Evolutionary conservation across 2,888 invertebrate genomes (phyloP).

Genomic region (Apodemia zela): DNA sequence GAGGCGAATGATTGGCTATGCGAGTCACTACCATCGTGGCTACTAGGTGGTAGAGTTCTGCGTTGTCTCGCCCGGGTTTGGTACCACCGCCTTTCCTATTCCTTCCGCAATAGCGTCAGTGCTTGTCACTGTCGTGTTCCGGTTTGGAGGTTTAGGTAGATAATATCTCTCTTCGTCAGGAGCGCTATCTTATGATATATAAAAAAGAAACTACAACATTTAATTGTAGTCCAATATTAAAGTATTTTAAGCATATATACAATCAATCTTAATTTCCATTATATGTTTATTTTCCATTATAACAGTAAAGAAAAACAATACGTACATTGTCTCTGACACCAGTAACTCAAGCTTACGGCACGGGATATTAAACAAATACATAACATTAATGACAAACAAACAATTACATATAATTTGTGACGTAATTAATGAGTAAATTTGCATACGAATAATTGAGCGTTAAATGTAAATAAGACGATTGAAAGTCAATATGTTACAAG

Average conservation of each 20-base stretch:
- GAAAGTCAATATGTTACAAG: neutral
- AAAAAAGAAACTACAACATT: too few species aligned
- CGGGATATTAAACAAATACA: neutral
- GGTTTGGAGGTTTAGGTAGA: too few species aligned
- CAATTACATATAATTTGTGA: constrained; percentile 3
- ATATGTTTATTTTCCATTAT: neutral
- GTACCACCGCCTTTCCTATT: too few species aligned
- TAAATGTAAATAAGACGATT: constrained; percentile 9
- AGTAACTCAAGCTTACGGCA: neutral
- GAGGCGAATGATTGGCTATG: too few species aligned
- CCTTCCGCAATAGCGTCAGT: too few species aligned
- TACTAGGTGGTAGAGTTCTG: too few species aligned
- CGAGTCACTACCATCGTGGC: too few species aligned
- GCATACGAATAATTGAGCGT: neutral
- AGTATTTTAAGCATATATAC: neutral
- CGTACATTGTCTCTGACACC: neutral
- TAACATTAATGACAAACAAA: constrained; percentile 1
- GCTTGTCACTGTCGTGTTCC: too few species aligned
- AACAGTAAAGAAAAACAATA: neutral
- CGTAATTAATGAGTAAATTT: neutral
- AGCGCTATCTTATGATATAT: too few species aligned
- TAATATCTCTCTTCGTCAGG: too few species aligned
- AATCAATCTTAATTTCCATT: neutral
- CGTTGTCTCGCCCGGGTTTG: too few species aligned
- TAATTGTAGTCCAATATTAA: too few species aligned